Base-by-base conservation (phyloP, 2,888 invertebrate genomes). In the Polydrusus pterygomalis region DNA sequence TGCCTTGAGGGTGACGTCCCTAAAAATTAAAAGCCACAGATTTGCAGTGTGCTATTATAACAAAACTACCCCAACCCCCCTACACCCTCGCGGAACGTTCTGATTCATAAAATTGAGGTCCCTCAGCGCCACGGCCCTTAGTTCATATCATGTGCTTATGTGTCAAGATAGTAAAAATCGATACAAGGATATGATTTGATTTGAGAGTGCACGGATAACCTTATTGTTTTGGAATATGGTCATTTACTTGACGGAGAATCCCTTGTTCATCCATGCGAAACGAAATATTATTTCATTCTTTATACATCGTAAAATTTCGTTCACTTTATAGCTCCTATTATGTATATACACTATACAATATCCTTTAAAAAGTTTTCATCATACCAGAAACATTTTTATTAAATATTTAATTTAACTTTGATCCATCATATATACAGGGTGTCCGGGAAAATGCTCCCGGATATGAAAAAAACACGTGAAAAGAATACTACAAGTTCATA, bases 11-110 rank as follows among this genome's bases (percentile, higher is more conserved):
- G 87, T 86, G 84, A 85, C 86, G 84, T 86, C 86, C 87, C 87
- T 86, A 86, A 87, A 87, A 87, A 87, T 87, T 87, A 87, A 87
- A 86, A 87, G 87, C 87, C 87, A 83, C 86, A 87, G 87, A 87
- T 87, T 87, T 87, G 86, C 86, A 85, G 84, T 85, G 70, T 70
- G 85, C 86, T 82, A 82, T 84, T 84, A 83, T 84, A 84, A 84
- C 83, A 82, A 82, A 83, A 83, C 80, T 82, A 75, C 77, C 77
- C 83, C 82, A 80, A n/a, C n/a, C 82, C 82, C 80, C 81, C 77
- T 79, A 78, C 81, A 79, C 81, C 80, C 80, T 80, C 79, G 58
- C 77, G 72, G 70, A 69, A 68, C 74, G 68, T 74, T 80, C 80
- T 81, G 81, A 80, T 81, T 81, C 81, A 81, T 80, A 79, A 80